A percentile compares a stretch with the other conserved stretches of the same genome.
Conservation (phyloP, 2,888 invertebrate genomes). For the Prosapia bicincta region DNA sequence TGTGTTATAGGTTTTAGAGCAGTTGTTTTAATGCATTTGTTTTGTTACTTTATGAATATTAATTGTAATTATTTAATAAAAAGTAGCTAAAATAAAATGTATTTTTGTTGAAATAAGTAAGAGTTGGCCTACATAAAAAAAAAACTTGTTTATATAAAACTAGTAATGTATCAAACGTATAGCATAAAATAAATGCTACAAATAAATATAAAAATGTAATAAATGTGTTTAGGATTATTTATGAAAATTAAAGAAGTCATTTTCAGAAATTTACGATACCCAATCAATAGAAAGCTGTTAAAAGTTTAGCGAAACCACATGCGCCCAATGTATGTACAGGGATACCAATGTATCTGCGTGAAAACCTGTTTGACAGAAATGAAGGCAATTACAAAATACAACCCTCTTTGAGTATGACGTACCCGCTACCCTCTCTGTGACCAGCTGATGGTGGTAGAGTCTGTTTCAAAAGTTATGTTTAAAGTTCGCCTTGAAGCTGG, state of each 20-base stretch:
- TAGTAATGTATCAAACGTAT: too few species aligned
- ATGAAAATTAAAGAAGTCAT: not conserved
- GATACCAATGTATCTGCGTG: not conserved
- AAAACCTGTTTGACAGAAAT: slow-evolving; percentile 27
- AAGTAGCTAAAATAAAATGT: too few species aligned
- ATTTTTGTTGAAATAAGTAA: too few species aligned
- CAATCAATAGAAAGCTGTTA: not conserved
- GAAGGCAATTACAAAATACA: slow-evolving; percentile 25
- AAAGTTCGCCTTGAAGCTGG: not conserved
- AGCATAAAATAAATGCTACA: too few species aligned
- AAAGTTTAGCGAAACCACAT: not conserved
- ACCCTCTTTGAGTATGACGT: not conserved
- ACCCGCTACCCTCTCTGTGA: slow-evolving; percentile 3
- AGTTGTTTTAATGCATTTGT: too few species aligned
- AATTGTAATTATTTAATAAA: too few species aligned
- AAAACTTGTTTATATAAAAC: too few species aligned
- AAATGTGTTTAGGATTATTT: too few species aligned
- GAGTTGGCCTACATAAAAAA: too few species aligned
- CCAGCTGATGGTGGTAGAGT: not conserved
- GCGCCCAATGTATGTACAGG: not conserved
- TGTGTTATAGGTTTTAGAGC: too few species aligned
- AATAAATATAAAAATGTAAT: too few species aligned
- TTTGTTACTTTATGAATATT: too few species aligned
- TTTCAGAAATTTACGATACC: not conserved
- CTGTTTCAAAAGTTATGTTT: not conserved